A percentile compares a stretch with the other conserved stretches of the same genome.
phyloP scores from a whole-genome alignment of 2,797 vertebrate species.

The Neopelma chrysocephalum region DNA sequence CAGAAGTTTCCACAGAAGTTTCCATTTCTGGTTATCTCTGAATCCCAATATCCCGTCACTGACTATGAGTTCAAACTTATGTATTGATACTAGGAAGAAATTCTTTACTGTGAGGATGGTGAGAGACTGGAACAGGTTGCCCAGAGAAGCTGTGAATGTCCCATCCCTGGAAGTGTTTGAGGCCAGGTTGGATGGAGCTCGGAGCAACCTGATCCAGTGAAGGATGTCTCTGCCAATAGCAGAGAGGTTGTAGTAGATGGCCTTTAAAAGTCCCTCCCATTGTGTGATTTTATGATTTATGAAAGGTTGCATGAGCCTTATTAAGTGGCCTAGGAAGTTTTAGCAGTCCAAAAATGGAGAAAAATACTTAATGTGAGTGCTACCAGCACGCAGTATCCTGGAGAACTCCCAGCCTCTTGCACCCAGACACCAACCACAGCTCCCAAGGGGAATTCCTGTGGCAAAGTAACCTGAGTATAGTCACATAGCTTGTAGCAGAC shows the following conservation, averaged over 20 bases:
- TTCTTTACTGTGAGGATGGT: not conserved
- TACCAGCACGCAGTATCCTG: not conserved
- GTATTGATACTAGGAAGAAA: not conserved
- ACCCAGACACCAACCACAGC: not conserved
- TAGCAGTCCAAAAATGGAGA: not conserved
- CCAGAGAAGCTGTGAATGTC: not conserved
- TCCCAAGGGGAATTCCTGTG: not conserved
- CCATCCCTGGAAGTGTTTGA: not conserved
- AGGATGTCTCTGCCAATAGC: not conserved
- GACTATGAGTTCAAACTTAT: not conserved
- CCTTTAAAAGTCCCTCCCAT: not conserved
- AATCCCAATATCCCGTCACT: not conserved
- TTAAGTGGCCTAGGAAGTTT: not conserved
- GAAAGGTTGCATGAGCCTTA: not conserved
- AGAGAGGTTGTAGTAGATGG: not conserved
- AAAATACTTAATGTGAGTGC: not conserved
- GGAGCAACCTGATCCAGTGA: not conserved
- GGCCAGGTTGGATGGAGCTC: fast-evolving
- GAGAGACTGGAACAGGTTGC: not conserved
- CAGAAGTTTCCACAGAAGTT: not conserved
- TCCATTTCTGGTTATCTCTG: not conserved
- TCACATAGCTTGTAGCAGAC: not conserved
- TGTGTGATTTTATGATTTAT: not conserved
- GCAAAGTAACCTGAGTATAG: not conserved
- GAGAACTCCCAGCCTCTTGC: not conserved